Conservation (phyloP, 2,888 invertebrate species). For the Hylaea fasciaria region DNA sequence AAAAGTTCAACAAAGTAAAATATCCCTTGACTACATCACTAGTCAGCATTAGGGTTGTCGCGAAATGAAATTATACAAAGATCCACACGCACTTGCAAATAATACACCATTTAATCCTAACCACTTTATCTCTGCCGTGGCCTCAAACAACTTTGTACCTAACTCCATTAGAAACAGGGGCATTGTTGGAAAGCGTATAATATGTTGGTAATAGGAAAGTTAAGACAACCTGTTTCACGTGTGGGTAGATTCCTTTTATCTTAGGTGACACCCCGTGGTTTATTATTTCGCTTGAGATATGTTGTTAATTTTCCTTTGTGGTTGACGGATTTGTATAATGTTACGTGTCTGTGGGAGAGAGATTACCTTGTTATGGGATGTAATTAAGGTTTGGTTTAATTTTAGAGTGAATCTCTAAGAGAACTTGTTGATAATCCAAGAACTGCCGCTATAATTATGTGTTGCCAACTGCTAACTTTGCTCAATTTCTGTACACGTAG, state of each 20-base stretch:
- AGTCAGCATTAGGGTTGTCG: conserved; percentile 69
- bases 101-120: conserved; percentile 73
- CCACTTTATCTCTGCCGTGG: conserved; percentile 42
- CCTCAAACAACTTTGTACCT: conserved; percentile 36
- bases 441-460: too few species aligned
- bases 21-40: conserved; percentile 50
- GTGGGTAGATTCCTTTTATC: conserved; percentile 79
- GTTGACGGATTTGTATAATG: conserved; percentile 42
- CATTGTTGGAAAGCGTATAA: not conserved
- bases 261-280: conserved; percentile 77
- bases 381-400: conserved; percentile 24
- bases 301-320: conserved; percentile 60
- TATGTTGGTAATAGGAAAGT: conserved; percentile 41
- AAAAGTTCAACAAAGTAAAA: too few species aligned
- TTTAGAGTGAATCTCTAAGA: not conserved
- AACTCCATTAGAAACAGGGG: conserved; percentile 35
- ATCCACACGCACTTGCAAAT: conserved; percentile 76
- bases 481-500: too few species aligned
- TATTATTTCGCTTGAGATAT: conserved; percentile 78
- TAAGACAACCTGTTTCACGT: conserved; percentile 75
- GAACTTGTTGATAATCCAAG: too few species aligned
- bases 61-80: conserved; percentile 80
- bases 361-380: conserved; percentile 31
- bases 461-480: too few species aligned
- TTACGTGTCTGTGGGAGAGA: conserved; percentile 24